A percentile compares a stretch with the other conserved stretches of the same genome.
Evolutionary conservation across 64 coral and sea anemone genomes (phyloP).

Genomic region (Stichodactyla helianthus): DNA sequence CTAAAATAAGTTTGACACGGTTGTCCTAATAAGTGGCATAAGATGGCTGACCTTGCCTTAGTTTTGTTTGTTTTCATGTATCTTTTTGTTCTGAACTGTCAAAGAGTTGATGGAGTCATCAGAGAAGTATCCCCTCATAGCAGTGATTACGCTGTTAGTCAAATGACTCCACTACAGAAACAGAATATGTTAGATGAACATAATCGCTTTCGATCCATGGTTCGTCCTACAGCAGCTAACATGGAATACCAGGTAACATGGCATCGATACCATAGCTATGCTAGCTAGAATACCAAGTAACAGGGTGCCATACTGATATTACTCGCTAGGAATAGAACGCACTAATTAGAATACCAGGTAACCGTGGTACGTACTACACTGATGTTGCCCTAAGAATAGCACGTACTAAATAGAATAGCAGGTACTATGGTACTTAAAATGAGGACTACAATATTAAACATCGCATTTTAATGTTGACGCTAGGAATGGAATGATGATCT

Average conservation of each 20-base stretch:
- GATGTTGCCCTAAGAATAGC: background rate
- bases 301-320: background rate
- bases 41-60: background rate
- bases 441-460: background rate
- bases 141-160: constrained; percentile 22
- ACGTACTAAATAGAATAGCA: background rate
- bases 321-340: background rate
- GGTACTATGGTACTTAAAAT: too few species aligned
- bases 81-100: background rate
- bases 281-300: too few species aligned
- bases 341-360: too few species aligned
- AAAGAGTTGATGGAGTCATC: background rate
- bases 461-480: background rate
- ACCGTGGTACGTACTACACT: too few species aligned
- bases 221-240: constrained; percentile 42
- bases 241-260: constrained; percentile 65
- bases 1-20: background rate
- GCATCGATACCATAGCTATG: background rate
- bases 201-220: constrained; percentile 49
- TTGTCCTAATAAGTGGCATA: background rate
- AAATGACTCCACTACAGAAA: constrained; percentile 31
- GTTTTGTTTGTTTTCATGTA: background rate
- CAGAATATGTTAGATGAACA: constrained; percentile 53
- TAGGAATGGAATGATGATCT: constrained; percentile 62
- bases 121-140: background rate